Conservation (phyloP, 2,113 vertebrate species). For the Todiramphus saurophagus region DNA sequence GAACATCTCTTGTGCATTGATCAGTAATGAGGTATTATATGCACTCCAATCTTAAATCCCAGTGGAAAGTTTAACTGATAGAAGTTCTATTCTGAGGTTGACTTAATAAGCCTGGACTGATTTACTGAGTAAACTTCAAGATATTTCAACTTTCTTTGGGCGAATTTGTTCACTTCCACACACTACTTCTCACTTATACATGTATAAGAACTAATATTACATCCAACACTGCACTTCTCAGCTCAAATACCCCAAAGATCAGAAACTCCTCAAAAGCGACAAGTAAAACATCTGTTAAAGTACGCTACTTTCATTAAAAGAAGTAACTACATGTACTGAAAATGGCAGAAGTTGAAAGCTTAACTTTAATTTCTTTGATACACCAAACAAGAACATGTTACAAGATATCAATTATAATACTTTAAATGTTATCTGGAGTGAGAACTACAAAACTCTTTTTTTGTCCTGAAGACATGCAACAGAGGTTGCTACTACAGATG, state of each 20-base stretch:
- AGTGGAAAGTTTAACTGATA: slow-evolving; percentile 31
- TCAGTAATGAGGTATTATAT: slow-evolving; percentile 55
- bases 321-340: neutral
- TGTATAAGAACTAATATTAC: neutral
- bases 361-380: neutral
- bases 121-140: neutral
- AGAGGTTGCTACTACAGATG: neutral
- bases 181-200: neutral
- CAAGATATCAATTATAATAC: neutral
- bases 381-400: neutral
- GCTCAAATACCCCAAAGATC: neutral
- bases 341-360: neutral
- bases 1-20: slow-evolving; percentile 18
- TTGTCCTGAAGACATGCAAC: neutral
- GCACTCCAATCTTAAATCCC: slow-evolving; percentile 42
- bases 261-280: neutral
- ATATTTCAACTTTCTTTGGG: neutral
- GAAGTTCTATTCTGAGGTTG: slow-evolving; percentile 14
- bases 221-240: neutral
- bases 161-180: neutral
- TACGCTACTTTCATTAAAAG: neutral
- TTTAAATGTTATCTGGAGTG: neutral
- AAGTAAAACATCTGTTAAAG: neutral
- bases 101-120: slow-evolving; percentile 14
- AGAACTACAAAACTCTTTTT: neutral